Percentiles rank a stretch among this genome's conserved stretches.
Conservation (phyloP, 1,140 invertebrate genomes). For the Drosophila pseudoobscura region DNA sequence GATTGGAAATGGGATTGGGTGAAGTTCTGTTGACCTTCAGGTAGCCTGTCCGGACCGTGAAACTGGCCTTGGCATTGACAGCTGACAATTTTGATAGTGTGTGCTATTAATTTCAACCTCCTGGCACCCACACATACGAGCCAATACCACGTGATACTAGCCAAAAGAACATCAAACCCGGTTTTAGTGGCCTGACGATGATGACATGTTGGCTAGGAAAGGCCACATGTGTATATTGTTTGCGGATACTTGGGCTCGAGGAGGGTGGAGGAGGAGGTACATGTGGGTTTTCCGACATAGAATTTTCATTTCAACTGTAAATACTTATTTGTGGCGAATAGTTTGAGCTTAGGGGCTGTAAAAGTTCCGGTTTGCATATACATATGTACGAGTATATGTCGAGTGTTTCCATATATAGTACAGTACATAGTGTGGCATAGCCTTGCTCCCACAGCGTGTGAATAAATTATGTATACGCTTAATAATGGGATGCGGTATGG, state of each 20-base stretch:
- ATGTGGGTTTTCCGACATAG: conserved; percentile 58
- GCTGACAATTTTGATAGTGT: conserved; percentile 15
- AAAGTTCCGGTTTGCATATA: conserved; percentile 36
- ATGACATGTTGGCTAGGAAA: conserved; percentile 14
- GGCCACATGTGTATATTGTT: conserved; percentile 34
- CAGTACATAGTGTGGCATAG: neutral
- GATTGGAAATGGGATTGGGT: neutral
- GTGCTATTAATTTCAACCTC: conserved; percentile 36
- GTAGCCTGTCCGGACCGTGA: conserved; percentile 1
- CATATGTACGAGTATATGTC: neutral
- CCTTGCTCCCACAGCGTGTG: conserved; percentile 19
- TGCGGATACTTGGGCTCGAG: conserved; percentile 43
- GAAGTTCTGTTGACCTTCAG: conserved; percentile 1
- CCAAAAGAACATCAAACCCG: conserved; percentile 14
- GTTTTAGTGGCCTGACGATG: conserved; percentile 25
- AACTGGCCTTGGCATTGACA: conserved; percentile 46
- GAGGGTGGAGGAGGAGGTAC: conserved; percentile 10
- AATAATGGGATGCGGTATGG: conserved; percentile 10
- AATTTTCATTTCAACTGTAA: conserved; percentile 54
- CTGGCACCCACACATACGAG: conserved; percentile 20
- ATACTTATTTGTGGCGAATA: conserved; percentile 56
- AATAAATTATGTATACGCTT: conserved; percentile 42
- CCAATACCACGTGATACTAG: conserved; percentile 2
- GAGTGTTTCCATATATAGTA: neutral
- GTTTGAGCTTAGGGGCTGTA: conserved; percentile 38